phyloP scores from a whole-genome alignment of 92 coral and sea anemone genomes.

The Hydrozoanthus gracilis region DNA sequence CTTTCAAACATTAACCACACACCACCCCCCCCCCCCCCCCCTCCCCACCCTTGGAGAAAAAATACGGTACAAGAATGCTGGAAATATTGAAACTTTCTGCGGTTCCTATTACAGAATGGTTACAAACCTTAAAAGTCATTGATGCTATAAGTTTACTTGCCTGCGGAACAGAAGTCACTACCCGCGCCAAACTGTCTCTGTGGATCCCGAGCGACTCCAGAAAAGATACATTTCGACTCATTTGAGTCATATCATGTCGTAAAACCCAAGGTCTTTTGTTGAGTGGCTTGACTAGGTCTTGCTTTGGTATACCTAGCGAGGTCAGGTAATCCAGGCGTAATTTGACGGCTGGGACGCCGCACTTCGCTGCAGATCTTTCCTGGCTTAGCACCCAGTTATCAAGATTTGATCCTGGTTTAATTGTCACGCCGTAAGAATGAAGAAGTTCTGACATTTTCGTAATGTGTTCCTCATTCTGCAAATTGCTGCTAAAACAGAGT shows the following conservation, averaged over 20 bases:
- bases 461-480: background rate
- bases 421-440: constrained; percentile 20
- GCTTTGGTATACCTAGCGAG: constrained; percentile 24
- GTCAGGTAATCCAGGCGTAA: constrained; percentile 33
- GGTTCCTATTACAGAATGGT: too few species aligned
- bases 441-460: constrained; percentile 20
- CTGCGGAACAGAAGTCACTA: constrained; percentile 32
- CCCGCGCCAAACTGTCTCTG: constrained; percentile 35
- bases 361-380: constrained; percentile 18
- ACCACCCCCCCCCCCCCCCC: too few species aligned
- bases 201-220: constrained; percentile 36
- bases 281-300: constrained; percentile 31
- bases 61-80: too few species aligned
- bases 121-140: too few species aligned
- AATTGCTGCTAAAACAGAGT: background rate
- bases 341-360: constrained; percentile 31
- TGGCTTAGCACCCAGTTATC: constrained; percentile 42
- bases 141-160: background rate
- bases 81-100: too few species aligned
- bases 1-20: too few species aligned
- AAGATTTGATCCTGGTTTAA: constrained; percentile 44
- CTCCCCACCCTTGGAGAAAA: too few species aligned
- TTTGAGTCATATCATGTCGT: constrained; percentile 36
- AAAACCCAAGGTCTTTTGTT: constrained; percentile 44
- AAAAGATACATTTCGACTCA: constrained; percentile 33